phyloP scores from a whole-genome alignment of 1,140 invertebrate species.

The Eubasilissa regina region DNA sequence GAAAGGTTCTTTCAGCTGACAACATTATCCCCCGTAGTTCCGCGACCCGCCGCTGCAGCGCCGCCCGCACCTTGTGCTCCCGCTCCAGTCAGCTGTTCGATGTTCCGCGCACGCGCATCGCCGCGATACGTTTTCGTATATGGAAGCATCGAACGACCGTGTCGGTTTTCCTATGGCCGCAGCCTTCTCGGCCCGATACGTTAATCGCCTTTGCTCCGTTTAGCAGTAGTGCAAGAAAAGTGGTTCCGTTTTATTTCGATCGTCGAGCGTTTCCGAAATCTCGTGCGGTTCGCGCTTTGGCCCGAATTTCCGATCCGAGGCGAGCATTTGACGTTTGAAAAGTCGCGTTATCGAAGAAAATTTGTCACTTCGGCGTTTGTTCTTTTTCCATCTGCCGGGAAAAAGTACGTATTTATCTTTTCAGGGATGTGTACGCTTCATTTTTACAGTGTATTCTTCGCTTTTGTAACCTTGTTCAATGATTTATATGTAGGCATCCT shows the following conservation, averaged over 20 bases:
- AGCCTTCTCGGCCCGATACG: not conserved
- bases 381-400: not conserved
- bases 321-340: slow-evolving; percentile 22
- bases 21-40: slow-evolving; percentile 18
- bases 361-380: slow-evolving; percentile 33
- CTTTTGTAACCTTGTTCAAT: not conserved
- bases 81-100: slow-evolving; percentile 29
- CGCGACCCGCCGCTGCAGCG: slow-evolving; percentile 6
- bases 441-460: not conserved
- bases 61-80: not conserved
- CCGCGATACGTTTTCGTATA: slow-evolving; percentile 13
- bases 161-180: slow-evolving; percentile 36
- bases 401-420: not conserved
- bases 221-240: not conserved
- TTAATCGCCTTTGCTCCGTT: not conserved
- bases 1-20: slow-evolving; percentile 33
- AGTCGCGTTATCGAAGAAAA: slow-evolving; percentile 23
- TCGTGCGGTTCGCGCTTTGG: not conserved
- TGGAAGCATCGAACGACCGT: slow-evolving; percentile 38
- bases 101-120: slow-evolving; percentile 11
- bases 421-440: not conserved
- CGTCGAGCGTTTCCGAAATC: not conserved
- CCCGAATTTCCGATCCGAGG: not conserved
- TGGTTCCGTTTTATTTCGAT: not conserved
- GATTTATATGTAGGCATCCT: not conserved